These are phyloP conservation scores for Rana temporaria DNA, from an alignment of 2,113 vertebrate species.

Conservation along the genomic window DNA sequence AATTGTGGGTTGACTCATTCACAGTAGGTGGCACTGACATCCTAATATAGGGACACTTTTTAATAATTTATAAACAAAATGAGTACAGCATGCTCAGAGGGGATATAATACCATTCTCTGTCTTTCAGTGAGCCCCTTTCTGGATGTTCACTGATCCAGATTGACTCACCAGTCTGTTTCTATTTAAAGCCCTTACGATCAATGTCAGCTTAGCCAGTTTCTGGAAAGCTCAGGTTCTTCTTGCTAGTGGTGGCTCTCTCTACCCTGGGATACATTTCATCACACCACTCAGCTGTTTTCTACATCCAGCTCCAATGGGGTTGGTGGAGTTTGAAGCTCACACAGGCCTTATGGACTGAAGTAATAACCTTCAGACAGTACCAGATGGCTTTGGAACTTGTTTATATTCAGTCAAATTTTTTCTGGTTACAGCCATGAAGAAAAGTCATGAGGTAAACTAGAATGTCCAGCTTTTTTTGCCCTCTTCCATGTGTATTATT, in stretches of 20 bases:
- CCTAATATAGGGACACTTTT: conserved; percentile 18
- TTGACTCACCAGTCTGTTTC: conserved; percentile 26
- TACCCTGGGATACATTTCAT: conserved; percentile 29
- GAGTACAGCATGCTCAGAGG: background rate
- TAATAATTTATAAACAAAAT: conserved; percentile 1
- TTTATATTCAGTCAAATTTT: too few relatives aligned
- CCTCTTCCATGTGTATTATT: too few relatives aligned
- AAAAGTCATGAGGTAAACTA: too few relatives aligned
- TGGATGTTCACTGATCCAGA: background rate
- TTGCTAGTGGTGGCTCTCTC: conserved; percentile 38
- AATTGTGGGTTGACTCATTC: background rate
- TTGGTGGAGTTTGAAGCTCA: background rate
- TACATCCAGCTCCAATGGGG: conserved; percentile 2
- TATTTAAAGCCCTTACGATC: conserved; percentile 41
- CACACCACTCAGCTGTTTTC: conserved; percentile 28
- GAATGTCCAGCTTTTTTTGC: too few relatives aligned
- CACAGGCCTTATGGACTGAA: background rate
- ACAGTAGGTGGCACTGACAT: conserved; percentile 23
- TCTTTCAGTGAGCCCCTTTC: conserved; percentile 19
- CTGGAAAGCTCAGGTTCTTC: conserved; percentile 46
- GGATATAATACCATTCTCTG: background rate
- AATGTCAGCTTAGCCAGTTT: conserved; percentile 20
- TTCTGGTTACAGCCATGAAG: too few relatives aligned
- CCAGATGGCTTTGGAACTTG: too few relatives aligned
- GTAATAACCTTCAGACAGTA: background rate